Base-by-base conservation (phyloP, 2,797 vertebrate species). In the Pachyuromys duprasi region DNA sequence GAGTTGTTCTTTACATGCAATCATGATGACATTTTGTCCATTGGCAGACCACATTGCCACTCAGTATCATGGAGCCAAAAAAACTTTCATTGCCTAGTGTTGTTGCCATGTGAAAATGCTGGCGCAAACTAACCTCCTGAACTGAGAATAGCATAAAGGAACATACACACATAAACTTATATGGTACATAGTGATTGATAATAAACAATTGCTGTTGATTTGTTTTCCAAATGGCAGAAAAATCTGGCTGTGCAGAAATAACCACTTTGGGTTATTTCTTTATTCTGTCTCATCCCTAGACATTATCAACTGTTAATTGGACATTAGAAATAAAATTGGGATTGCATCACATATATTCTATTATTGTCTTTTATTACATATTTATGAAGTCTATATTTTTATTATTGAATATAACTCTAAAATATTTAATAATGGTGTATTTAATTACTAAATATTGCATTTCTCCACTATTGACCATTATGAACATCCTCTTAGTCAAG, bases 251-350 rank as follows among this genome's bases (percentile, higher is more conserved):
- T 69, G 57, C 3, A 80, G 49, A 93, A 93, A 53, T 83, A 93
- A 75, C 13, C 13, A 80, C 45, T 55, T 36, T 69, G 67, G 67
- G 33, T 36, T 76, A 82, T 15, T 83, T 74, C 49, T 62, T 75
- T 45, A 36, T 63, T 31, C 9, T 83, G 11, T 42, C 39, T 57
- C 11, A 33, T 62, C 81, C 45, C 62, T 89, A 82, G 49, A 84
- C 82, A 39, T 31, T 88, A 82, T 70, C 45, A 39, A 81, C 2
- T 91, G 12, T 8, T 75, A 20, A 63, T 45, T 86, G 45, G 4
- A 93, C 63, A 75, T 95, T 18, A 67, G 42, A 90, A 94, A 83
- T 63, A 91, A 79, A 82, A 49, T 72, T 39, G 20, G 45, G 33
- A 90, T 95, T n/a, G 60, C 14, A 72, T 62, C 65, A 57, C 57